Percentiles rank a stretch among this genome's conserved stretches.
Evolutionary conservation across 2,797 vertebrate species (phyloP).

Genomic region (Sitta carolinensis): DNA sequence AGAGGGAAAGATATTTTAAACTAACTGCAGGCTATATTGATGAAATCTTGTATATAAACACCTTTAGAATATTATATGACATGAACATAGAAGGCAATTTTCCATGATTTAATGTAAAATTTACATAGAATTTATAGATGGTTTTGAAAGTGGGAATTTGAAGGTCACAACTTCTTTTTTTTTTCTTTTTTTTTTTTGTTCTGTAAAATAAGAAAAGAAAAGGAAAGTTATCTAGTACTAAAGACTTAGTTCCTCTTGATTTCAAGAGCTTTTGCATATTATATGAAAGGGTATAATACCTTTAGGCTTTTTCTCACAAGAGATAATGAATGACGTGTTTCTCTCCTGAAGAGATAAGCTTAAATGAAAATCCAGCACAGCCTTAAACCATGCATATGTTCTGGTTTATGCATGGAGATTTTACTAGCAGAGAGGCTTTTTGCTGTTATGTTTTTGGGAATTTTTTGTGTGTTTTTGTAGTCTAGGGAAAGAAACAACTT

Average conservation of each 20-base stretch:
- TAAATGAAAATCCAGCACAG: background rate
- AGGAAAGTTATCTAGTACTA: background rate
- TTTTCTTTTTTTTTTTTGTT: background rate
- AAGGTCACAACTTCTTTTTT: background rate
- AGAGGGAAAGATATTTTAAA: background rate
- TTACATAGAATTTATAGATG: background rate
- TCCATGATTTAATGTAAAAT: background rate
- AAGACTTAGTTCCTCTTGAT: background rate
- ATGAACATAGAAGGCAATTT: background rate
- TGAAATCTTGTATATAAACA: background rate
- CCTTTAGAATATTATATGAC: background rate
- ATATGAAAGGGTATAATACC: background rate
- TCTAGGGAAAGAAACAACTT: background rate
- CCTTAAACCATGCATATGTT: background rate
- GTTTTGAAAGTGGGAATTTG: background rate
- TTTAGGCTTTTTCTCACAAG: background rate
- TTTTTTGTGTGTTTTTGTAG: background rate
- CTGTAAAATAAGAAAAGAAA: background rate
- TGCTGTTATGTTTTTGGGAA: background rate
- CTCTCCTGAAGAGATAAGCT: background rate
- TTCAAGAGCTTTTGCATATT: background rate
- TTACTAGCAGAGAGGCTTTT: background rate
- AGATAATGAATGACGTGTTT: background rate
- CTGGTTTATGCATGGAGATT: background rate
- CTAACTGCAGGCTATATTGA: background rate